Evolutionary conservation across 2,797 vertebrate genomes (phyloP), one percentile per base, ranked within the genome.

Genomic region (Catostomus latipinnis): DNA sequence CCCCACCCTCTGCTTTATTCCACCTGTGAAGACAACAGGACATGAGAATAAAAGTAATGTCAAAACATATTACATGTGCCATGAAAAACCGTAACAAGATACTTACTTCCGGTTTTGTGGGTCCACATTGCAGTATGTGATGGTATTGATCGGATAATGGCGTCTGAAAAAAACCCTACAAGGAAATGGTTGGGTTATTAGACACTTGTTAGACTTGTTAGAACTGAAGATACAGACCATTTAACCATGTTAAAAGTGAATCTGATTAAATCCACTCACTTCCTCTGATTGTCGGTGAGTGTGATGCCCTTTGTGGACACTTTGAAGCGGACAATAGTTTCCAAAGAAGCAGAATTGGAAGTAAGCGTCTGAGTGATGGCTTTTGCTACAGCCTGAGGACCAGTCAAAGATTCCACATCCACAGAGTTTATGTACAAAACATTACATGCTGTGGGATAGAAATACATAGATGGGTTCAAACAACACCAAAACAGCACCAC

Each of bases 401-500:
- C 98, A 0, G 98, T 99, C 82, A 99, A 94, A 0, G 97, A 99
- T 88, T 99, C 98, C 98, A 99, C 99, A 88, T 99, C 98, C 91
- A 99, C 97, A 0, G 97, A 98, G 91, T 96, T 97, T 89, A 99
- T 91, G 88, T 97, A 99, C 43, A 99, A 94, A 65, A 99, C 97
- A 0, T 98, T 99, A 90, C 97, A 99, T 48, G 97, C 98, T 99
- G 87, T 1, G n/a, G 12, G n/a, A 13, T 53, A 54, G 45, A 66
- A 13, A 60, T 14, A 34, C 22, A 22, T 1, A 9, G 34, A 34
- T 34, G 34, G 4, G 34, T 34, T 56, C 13, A 71, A 56, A 70
- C 22, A 54, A 45, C 7, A 70, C 5, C 8, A 54, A 68, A 43
- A 70, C 5, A 54, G 8, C 43, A 9, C 13, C 5, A n/a, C 18